phyloP scores from a whole-genome alignment of 2,797 vertebrate genomes.

The Diglossa cyanea region DNA sequence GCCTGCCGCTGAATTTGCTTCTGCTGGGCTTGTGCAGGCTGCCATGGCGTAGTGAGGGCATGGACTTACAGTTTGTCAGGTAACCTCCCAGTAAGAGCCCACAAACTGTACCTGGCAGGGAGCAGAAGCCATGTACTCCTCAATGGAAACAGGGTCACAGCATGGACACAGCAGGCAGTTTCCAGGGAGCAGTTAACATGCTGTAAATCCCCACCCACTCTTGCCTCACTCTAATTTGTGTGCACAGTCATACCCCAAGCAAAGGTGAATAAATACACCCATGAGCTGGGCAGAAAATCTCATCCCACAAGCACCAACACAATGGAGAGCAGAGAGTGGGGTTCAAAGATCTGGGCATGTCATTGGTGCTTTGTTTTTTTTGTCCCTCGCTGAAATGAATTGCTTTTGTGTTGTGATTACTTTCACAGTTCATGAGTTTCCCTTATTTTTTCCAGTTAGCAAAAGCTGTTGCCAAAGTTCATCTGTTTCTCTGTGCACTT shows the following conservation, averaged over 20 bases:
- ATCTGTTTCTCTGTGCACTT: constrained; percentile 30
- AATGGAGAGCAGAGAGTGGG: neutral
- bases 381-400: neutral
- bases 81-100: neutral
- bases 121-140: neutral
- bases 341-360: neutral
- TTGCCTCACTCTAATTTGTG: constrained; percentile 13
- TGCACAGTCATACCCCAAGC: constrained; percentile 8
- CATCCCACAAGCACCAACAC: neutral
- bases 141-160: neutral
- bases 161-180: neutral
- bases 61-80: neutral
- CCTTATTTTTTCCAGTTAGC: neutral
- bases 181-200: neutral
- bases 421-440: neutral
- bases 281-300: neutral
- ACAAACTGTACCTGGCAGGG: neutral
- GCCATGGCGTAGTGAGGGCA: neutral
- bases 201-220: constrained; percentile 52
- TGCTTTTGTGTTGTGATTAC: neutral
- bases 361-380: neutral
- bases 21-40: neutral
- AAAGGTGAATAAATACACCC: constrained; percentile 44
- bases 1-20: neutral
- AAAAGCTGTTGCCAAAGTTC: constrained; percentile 28